These are phyloP conservation scores for Habropoda laboriosa DNA, from an alignment of 1,140 invertebrate genomes.

Conservation along the genomic window DNA sequence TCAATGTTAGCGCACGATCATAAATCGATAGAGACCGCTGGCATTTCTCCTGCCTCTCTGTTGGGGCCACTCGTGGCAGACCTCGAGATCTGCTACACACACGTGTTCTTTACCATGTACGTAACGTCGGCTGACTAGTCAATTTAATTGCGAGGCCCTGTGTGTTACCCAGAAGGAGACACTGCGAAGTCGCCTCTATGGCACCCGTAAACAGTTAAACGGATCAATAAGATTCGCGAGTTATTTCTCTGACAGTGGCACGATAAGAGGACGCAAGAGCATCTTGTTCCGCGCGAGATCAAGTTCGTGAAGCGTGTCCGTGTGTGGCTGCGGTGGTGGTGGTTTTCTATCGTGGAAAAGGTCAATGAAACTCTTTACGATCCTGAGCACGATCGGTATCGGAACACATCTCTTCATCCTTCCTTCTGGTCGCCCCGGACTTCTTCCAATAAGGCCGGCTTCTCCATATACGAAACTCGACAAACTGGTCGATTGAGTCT, in stretches of 20 bases:
- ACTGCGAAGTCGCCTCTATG: background rate
- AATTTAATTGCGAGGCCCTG: constrained; percentile 37
- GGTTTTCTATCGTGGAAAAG: constrained; percentile 27
- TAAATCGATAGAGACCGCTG: constrained; percentile 53
- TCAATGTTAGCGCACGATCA: constrained; percentile 48
- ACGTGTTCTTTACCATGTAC: constrained; percentile 3
- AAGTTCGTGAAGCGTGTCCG: constrained; percentile 14
- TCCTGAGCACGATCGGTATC: constrained; percentile 39
- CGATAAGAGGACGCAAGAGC: constrained; percentile 12
- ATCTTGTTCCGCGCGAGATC: constrained; percentile 10
- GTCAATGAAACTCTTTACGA: constrained; percentile 61
- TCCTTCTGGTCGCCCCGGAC: background rate
- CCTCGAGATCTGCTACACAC: too few relatives aligned
- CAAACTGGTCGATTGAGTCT: constrained; percentile 64
- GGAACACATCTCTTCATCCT: constrained; percentile 37
- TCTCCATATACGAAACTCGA: constrained; percentile 66
- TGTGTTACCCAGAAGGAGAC: background rate
- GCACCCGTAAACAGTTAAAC: background rate
- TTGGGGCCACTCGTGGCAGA: too few relatives aligned
- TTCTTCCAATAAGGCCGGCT: constrained; percentile 50
- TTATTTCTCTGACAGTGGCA: constrained; percentile 21
- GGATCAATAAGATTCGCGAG: constrained; percentile 2
- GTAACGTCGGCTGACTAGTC: constrained; percentile 41
- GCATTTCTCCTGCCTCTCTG: constrained; percentile 6
- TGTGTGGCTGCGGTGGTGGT: too few relatives aligned